phyloP scores from a whole-genome alignment of 2,888 invertebrate species.

The Sarcophaga carnaria region DNA sequence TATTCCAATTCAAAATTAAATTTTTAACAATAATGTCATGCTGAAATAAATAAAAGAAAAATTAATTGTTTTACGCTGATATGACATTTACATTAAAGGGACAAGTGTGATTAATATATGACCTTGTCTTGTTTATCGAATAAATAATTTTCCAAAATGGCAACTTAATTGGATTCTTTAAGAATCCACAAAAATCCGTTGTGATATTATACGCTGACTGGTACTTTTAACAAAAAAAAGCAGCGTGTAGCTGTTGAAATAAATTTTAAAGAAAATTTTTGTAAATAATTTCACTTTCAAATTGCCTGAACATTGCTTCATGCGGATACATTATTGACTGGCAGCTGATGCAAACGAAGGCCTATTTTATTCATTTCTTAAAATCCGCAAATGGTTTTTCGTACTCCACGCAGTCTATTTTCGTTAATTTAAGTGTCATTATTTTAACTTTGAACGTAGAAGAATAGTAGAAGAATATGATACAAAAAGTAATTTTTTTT shows the following conservation, averaged over 20 bases:
- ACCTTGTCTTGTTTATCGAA: neutral
- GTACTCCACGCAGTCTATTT: no score
- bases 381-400: no score
- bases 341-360: neutral
- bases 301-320: neutral
- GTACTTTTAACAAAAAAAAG: neutral
- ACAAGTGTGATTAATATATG: neutral
- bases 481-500: no score
- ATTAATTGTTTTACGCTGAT: neutral
- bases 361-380: neutral
- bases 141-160: neutral
- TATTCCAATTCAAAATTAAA: neutral
- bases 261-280: neutral
- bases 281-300: neutral
- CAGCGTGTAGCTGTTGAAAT: neutral
- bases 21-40: neutral
- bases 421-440: no score
- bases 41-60: neutral
- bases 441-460: no score
- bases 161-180: neutral
- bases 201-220: neutral
- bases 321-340: neutral
- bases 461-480: no score
- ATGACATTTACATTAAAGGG: slow-evolving; percentile 2
- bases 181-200: neutral